Conservation (phyloP, 2,113 vertebrate species). For the Hoplias malabaricus region DNA sequence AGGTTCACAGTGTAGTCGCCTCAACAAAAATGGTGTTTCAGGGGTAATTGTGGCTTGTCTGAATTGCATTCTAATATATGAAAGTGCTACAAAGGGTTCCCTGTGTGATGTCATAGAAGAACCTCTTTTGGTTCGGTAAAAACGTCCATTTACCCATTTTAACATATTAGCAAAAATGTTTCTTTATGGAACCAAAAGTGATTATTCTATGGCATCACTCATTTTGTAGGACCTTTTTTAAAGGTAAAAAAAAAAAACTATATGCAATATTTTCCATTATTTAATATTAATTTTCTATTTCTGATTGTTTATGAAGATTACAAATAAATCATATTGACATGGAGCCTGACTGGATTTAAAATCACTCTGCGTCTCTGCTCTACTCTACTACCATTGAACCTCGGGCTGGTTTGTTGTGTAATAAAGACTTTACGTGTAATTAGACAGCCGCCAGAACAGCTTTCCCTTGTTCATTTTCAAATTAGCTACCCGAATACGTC, state of each 20-base stretch:
- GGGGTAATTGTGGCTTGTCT: neutral
- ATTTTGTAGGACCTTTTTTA: too few relatives aligned
- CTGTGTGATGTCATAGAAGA: too few relatives aligned
- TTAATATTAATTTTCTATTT: neutral
- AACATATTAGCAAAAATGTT: too few relatives aligned
- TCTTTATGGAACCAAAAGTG: too few relatives aligned
- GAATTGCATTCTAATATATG: too few relatives aligned
- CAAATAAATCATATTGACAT: conserved; percentile 19
- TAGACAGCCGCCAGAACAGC: neutral
- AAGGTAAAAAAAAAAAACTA: too few relatives aligned
- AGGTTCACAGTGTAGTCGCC: neutral
- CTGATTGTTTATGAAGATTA: conserved; percentile 24
- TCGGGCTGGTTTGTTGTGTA: conserved; percentile 29
- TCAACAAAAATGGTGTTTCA: conserved; percentile 11
- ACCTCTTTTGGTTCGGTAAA: too few relatives aligned
- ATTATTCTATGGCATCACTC: too few relatives aligned
- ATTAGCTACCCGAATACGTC: conserved; percentile 22
- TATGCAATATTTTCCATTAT: neutral
- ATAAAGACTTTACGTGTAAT: conserved; percentile 37
- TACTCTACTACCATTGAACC: conserved; percentile 2
- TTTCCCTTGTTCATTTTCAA: neutral
- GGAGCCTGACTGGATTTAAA: conserved; percentile 12
- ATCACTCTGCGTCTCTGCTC: neutral
- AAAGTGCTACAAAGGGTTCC: too few relatives aligned
- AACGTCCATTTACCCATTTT: too few relatives aligned